These are phyloP conservation scores for Synanceia verrucosa DNA, from an alignment of 2,797 vertebrate genomes.

Conservation along the genomic window DNA sequence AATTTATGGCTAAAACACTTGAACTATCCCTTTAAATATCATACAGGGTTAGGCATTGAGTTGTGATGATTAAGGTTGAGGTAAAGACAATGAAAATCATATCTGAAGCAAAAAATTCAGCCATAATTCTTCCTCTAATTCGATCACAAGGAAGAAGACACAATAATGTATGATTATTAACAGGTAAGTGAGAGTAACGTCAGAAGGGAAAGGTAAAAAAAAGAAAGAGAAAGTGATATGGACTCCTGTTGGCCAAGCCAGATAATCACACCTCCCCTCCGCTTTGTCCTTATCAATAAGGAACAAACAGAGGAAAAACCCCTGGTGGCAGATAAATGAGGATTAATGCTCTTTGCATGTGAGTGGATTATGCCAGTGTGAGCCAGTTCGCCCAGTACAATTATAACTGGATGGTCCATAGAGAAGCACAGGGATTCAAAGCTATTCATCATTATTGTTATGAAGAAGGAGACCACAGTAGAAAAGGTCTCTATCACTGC, in stretches of 20 bases:
- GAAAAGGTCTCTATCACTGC: background rate
- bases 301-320: slow-evolving; percentile 50
- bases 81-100: background rate
- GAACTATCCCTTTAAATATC: background rate
- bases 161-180: background rate
- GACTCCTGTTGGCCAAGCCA: background rate
- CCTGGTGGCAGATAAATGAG: slow-evolving; percentile 45
- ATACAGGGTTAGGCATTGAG: background rate
- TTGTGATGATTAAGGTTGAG: background rate
- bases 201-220: background rate
- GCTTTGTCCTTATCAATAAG: slow-evolving; percentile 60
- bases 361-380: slow-evolving; percentile 63
- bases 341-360: slow-evolving; percentile 45
- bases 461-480: background rate
- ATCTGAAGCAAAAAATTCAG: fast-evolving
- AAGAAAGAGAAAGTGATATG: background rate
- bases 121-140: background rate
- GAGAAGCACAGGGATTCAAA: slow-evolving; percentile 27
- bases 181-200: background rate
- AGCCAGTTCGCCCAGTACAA: slow-evolving; percentile 60
- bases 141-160: background rate
- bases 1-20: too few species aligned
- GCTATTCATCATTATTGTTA: slow-evolving; percentile 12
- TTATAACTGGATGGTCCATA: slow-evolving; percentile 53
- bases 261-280: background rate